A percentile compares a stretch with the other conserved stretches of the same genome.
Conservation (phyloP, 2,113 vertebrate species). For the Dromiciops gliroides region DNA sequence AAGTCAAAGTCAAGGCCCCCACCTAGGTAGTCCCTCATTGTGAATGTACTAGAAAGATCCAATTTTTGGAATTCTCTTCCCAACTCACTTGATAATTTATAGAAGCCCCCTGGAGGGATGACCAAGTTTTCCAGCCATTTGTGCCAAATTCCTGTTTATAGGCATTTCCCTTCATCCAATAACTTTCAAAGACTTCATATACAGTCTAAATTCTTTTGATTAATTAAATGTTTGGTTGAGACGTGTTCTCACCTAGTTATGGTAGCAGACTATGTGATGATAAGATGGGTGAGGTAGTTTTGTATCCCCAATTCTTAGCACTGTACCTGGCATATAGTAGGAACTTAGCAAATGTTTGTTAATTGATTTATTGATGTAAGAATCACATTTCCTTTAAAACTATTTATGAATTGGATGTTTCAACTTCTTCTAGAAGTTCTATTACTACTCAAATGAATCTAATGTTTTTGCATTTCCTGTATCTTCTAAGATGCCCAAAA, state of each 20-base stretch:
- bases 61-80: not conserved
- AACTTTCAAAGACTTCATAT: not conserved
- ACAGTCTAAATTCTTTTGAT: not conserved
- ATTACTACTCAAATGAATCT: not conserved
- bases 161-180: not conserved
- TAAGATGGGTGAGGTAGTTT: not conserved
- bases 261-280: not conserved
- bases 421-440: not conserved
- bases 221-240: not conserved
- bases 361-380: not conserved
- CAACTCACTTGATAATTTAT: not conserved
- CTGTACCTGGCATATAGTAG: not conserved
- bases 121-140: not conserved
- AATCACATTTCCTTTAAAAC: not conserved
- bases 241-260: not conserved
- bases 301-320: not conserved
- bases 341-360: not conserved
- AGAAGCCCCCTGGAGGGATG: not conserved
- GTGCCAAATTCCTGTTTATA: not conserved
- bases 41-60: not conserved
- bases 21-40: not conserved
- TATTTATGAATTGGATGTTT: conserved; percentile 10
- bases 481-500: conserved; percentile 55
- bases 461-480: conserved; percentile 38
- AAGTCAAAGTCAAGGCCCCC: not conserved